Base-by-base conservation (phyloP, 2,888 invertebrate species). In the Drosophila helvetica region DNA sequence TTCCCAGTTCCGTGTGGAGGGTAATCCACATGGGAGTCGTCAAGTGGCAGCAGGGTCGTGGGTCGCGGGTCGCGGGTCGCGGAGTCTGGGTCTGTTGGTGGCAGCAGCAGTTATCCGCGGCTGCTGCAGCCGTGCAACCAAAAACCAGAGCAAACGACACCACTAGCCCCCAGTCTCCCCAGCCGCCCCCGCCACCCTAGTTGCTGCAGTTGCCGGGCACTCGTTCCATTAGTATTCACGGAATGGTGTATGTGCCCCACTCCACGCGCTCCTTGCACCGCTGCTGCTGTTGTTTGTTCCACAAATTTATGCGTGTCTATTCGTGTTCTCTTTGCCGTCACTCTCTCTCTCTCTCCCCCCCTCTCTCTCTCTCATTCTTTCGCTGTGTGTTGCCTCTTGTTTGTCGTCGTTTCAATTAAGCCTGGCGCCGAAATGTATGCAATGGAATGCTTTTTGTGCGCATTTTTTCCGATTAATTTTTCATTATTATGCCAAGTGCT, bases 251-350 rank as follows among this genome's bases (percentile, higher is more conserved):
- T 27, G 8, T 27, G 27, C 27, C 27, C 27, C 27, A 27, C 7
- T 8, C 27, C 27, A 27, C 27, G 7, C 8, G 27, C 0, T 27
- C 2, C 27, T 27, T 27, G 27, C 27, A 27, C 7, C 27, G 27
- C 27, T 27, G 27, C 22, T 3, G 22, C 27, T 27, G 27, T 62
- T 70, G 65, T 71, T 79, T 74, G 58, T 50, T 53, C 50, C 50
- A 59, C 38, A 84, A 73, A 86, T 83, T 79, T 84, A 86, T 84
- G 81, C 80, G 78, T 74, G 59, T 74, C 74, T 81, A 66, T 80
- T 79, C 70, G 72, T 25, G n/a, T 17, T 27, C 18, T n/a, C 27
- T 33, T 48, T 9, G 22, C 54, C 15, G 15, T 43, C 10, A 47
- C 27, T 15, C 48, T 27, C 1, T 30, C 47, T 47, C 6, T 18